Conservation (phyloP, 2,888 invertebrate genomes). For the Spicauda simplicius region DNA sequence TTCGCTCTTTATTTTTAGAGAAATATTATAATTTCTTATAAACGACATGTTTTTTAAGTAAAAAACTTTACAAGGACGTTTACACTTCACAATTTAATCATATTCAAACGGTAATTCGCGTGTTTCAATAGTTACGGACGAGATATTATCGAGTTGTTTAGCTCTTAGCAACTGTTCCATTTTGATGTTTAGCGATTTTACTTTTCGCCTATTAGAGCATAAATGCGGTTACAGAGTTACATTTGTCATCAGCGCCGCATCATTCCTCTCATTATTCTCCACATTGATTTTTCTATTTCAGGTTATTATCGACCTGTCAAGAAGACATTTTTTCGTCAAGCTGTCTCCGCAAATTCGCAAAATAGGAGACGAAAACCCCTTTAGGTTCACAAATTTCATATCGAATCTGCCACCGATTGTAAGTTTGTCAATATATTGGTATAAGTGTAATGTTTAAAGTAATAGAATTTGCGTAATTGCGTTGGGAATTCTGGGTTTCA, state of each 20-base stretch:
- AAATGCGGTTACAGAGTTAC: slow-evolving; percentile 16
- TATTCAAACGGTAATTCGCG: slow-evolving; percentile 36
- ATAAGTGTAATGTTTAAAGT: neutral
- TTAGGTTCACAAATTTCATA: slow-evolving; percentile 83
- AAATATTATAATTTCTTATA: slow-evolving; percentile 51
- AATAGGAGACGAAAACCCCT: slow-evolving; percentile 84
- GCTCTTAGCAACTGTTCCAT: neutral
- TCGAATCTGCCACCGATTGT: slow-evolving; percentile 84
- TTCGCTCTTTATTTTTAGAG: slow-evolving; percentile 67
- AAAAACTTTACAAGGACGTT: slow-evolving; percentile 45
- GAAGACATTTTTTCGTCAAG: slow-evolving; percentile 80
- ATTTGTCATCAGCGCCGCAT: neutral
- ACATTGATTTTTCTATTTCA: slow-evolving; percentile 82
- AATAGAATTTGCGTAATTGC: neutral
- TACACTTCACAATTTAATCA: slow-evolving; percentile 36
- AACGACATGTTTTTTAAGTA: slow-evolving; percentile 50
- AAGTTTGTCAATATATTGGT: slow-evolving; percentile 50
- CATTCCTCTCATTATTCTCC: slow-evolving; percentile 48
- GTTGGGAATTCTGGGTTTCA: slow-evolving; percentile 12
- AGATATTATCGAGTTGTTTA: slow-evolving; percentile 24
- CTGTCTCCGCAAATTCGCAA: slow-evolving; percentile 77
- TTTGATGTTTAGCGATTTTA: slow-evolving; percentile 23
- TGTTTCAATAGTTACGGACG: slow-evolving; percentile 38
- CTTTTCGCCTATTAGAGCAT: slow-evolving; percentile 1
- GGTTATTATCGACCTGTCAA: slow-evolving; percentile 84